Evolutionary conservation across 2,113 vertebrate genomes (phyloP).

Genomic region (Poeciliopsis occidentalis): DNA sequence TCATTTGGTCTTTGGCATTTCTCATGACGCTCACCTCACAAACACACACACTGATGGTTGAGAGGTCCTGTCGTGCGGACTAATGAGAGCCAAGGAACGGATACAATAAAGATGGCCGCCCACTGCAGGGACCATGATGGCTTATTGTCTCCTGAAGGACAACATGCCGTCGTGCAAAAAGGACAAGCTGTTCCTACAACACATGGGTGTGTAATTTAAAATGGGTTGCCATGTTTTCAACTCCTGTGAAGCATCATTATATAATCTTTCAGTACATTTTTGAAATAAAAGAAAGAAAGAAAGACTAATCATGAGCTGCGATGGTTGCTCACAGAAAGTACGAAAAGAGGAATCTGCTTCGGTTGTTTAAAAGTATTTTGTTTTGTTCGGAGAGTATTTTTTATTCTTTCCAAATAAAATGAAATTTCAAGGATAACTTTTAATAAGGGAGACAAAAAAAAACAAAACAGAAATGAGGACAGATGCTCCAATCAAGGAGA

Average conservation of each 20-base stretch:
- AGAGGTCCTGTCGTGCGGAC: constrained; percentile 8
- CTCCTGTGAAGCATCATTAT: constrained; percentile 31
- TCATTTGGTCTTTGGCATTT: constrained; percentile 43
- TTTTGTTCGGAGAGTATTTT: constrained; percentile 5
- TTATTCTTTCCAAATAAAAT: constrained; percentile 58
- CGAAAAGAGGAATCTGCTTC: constrained; percentile 6
- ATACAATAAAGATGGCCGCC: constrained; percentile 19
- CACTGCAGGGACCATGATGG: constrained; percentile 28
- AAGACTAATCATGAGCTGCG: constrained; percentile 32
- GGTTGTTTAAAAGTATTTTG: constrained; percentile 30
- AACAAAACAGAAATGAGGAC: background rate
- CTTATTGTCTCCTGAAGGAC: constrained; percentile 46
- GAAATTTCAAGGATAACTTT: constrained; percentile 33
- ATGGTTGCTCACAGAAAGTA: constrained; percentile 52
- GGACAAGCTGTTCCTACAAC: constrained; percentile 32
- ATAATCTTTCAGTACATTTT: constrained; percentile 24
- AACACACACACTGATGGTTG: constrained; percentile 12
- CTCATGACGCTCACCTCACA: constrained; percentile 20
- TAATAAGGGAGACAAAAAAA: constrained; percentile 22
- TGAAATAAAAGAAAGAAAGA: constrained; percentile 8
- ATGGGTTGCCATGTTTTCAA: constrained; percentile 43
- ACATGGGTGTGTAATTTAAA: constrained; percentile 55
- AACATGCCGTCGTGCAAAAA: constrained; percentile 31
- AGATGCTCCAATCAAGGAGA: constrained; percentile 15
- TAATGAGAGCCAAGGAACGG: constrained; percentile 29